Evolutionary conservation across 2,888 invertebrate genomes (phyloP).

Genomic region (Blastobasis adustella): DNA sequence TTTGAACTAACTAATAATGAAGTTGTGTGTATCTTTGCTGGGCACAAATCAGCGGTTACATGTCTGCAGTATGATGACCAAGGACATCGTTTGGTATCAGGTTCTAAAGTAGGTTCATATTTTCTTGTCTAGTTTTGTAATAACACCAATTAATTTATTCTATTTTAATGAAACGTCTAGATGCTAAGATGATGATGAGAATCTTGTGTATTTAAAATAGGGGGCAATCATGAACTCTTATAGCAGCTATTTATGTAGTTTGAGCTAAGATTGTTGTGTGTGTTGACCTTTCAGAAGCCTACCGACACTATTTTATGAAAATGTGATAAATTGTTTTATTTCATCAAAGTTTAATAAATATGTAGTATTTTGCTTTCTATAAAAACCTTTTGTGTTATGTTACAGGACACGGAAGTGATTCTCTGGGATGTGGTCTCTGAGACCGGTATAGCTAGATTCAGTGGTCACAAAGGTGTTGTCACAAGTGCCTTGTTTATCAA

Average conservation of each 20-base stretch:
- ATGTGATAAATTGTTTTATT: neutral
- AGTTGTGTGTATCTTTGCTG: slow-evolving; percentile 81
- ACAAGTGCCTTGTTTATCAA: slow-evolving; percentile 87
- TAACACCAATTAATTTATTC: too few relatives aligned
- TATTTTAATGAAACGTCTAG: too few relatives aligned
- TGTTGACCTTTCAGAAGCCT: too few relatives aligned
- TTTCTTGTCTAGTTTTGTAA: neutral
- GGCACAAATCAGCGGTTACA: slow-evolving; percentile 91
- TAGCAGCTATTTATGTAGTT: too few relatives aligned
- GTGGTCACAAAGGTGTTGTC: slow-evolving; percentile 93
- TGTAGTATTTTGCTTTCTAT: neutral
- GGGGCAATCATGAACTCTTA: too few relatives aligned
- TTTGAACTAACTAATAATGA: slow-evolving; percentile 86
- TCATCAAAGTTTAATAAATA: neutral
- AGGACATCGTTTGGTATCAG: slow-evolving; percentile 91
- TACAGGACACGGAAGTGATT: slow-evolving; percentile 93
- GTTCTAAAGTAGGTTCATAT: slow-evolving; percentile 82
- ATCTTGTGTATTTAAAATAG: too few relatives aligned
- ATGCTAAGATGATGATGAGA: too few relatives aligned
- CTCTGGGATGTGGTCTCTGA: slow-evolving; percentile 96
- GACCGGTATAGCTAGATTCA: slow-evolving; percentile 89
- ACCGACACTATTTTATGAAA: too few relatives aligned
- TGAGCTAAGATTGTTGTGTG: too few relatives aligned
- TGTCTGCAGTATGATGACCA: slow-evolving; percentile 86
- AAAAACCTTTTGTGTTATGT: slow-evolving; percentile 13